These are phyloP conservation scores for Dysdera silvatica DNA, from an alignment of 1,140 invertebrate genomes.

Conservation along the genomic window DNA sequence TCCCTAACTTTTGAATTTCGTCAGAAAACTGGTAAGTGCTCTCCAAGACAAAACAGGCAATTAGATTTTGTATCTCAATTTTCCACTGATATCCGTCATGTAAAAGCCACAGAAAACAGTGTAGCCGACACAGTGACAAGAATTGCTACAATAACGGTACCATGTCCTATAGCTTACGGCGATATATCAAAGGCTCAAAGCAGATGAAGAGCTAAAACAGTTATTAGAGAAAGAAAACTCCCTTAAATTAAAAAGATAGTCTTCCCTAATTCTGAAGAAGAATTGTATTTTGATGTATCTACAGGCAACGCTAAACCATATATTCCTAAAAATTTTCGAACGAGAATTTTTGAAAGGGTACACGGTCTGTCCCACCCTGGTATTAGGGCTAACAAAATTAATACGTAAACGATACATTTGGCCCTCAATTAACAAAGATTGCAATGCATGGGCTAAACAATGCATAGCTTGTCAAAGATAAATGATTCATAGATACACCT, in stretches of 20 bases:
- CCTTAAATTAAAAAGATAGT: background rate
- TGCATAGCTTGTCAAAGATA: conserved; percentile 23
- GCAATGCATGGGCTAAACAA: background rate
- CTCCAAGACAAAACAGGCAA: conserved; percentile 35
- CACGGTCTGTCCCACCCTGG: conserved; percentile 22
- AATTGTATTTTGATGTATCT: conserved; percentile 13
- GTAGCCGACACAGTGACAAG: conserved; percentile 21
- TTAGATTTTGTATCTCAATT: conserved; percentile 43
- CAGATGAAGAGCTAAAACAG: background rate
- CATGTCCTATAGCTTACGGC: background rate
- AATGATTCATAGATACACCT: conserved; percentile 21
- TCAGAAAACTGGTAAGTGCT: conserved; percentile 19
- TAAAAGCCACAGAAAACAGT: conserved; percentile 40
- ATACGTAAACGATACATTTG: conserved; percentile 10
- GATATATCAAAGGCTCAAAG: conserved; percentile 10
- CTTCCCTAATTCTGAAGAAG: background rate
- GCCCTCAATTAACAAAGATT: conserved; percentile 11
- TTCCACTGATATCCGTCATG: conserved; percentile 39
- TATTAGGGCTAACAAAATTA: background rate
- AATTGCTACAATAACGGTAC: background rate
- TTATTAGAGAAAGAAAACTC: background rate
- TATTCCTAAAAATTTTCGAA: conserved; percentile 2
- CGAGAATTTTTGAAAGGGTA: background rate
- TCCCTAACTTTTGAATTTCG: conserved; percentile 34
- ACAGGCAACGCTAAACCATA: background rate